Conservation (phyloP, 1,140 invertebrate genomes). For the Zaprionus davidi region DNA sequence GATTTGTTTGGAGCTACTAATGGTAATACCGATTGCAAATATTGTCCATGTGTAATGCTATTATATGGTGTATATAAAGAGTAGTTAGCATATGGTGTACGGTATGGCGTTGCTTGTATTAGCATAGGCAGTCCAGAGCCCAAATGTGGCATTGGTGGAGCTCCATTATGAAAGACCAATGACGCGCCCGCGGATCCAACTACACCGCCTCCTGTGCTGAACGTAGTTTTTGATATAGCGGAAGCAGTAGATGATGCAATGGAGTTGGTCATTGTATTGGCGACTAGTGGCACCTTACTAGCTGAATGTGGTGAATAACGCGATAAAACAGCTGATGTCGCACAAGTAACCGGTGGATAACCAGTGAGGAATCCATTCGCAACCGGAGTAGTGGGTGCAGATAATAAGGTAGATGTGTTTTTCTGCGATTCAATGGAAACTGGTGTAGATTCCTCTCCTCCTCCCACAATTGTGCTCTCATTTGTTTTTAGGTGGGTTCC, state of each 20-base stretch:
- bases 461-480: conserved; percentile 26
- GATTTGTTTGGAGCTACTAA: conserved; percentile 87
- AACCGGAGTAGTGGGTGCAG: conserved; percentile 26
- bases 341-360: conserved; percentile 40
- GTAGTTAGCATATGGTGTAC: conserved; percentile 87
- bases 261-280: conserved; percentile 45
- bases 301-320: conserved; percentile 48
- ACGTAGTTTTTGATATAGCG: conserved; percentile 38
- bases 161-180: conserved; percentile 60
- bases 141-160: conserved; percentile 72
- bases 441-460: conserved; percentile 3
- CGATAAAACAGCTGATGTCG: conserved; percentile 40
- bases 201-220: conserved; percentile 43
- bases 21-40: conserved; percentile 85
- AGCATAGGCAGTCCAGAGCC: conserved; percentile 85
- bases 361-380: conserved; percentile 62
- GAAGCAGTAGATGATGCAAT: conserved; percentile 12
- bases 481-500: conserved; percentile 39
- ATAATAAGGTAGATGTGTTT: conserved; percentile 19
- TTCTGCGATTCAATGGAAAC: conserved; percentile 49
- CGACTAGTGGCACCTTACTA: conserved; percentile 36
- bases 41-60: conserved; percentile 88
- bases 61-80: conserved; percentile 90
- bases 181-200: conserved; percentile 47
- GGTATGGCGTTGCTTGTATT: conserved; percentile 87